Base-by-base conservation (phyloP, 37 sponge, comb jelly and placozoan genomes). In the Haliclona indistincta region DNA sequence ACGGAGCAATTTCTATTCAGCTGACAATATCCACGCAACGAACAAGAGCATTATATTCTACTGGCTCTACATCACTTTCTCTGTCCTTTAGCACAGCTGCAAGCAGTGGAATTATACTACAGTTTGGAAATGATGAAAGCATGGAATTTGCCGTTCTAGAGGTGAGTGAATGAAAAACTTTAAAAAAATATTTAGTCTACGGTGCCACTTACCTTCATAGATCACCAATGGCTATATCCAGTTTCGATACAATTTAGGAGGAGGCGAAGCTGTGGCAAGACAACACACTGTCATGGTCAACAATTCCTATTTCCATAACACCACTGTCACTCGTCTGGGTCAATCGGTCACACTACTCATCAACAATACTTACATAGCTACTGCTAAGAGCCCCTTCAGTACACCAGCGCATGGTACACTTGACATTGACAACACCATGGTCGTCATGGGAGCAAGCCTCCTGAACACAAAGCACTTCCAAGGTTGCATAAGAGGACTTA, bases 161-260 rank as follows among this genome's bases (percentile, higher is more conserved):
- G 61, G 86, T 86, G 26, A 53, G 56, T 38, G n/a, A 53, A 38
- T 11, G 30, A 20, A 72, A 32, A 4, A 19, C 22, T 20, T 29
- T 20, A n/a, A 22, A 8, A 36, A 43, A n/a, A n/a, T n/a, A n/a
- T n/a, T n/a, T n/a, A n/a, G n/a, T n/a, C n/a, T n/a, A n/a, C n/a
- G n/a, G n/a, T n/a, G n/a, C n/a, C n/a, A n/a, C n/a, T 10, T 65
- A 22, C 36, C 20, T 4, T 4, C 38, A 65, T 66, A 91, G 92
- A 43, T 86, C 34, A 35, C 43, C 5, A 60, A 68, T 37, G 92
- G 87, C 6, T 54, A 82, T 30, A 43, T 91, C 0, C 87, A 86
- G 65, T 56, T 86, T 47, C 73, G 79, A 23, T 82, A 69, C 63
- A 78, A 86, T 54, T 83, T 91, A 64, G 92, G 92, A 32, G 56